These are phyloP conservation scores for Rosalia funebris DNA, from an alignment of 2,888 invertebrate genomes.

Conservation along the genomic window DNA sequence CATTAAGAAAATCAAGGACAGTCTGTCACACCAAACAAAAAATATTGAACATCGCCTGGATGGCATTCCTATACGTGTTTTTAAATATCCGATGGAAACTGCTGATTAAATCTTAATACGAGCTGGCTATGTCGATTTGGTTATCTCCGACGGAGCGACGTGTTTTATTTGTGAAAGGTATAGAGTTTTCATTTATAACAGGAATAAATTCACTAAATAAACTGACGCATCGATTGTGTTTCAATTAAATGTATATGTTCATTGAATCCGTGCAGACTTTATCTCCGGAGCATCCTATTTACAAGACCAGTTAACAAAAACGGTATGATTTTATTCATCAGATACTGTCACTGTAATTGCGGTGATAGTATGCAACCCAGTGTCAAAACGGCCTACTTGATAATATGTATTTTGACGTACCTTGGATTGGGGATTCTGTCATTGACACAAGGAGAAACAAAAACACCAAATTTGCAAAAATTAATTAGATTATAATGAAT, in stretches of 20 bases:
- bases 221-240: conserved; percentile 59
- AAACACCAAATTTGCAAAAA: too few species aligned
- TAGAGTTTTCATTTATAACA: conserved; percentile 52
- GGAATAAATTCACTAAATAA: conserved; percentile 56
- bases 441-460: too few species aligned
- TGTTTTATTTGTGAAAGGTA: conserved; percentile 26
- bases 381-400: too few species aligned
- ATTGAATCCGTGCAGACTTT: conserved; percentile 28
- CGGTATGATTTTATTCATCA: background rate
- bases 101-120: conserved; percentile 18
- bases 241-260: conserved; percentile 53
- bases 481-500: too few species aligned
- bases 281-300: conserved; percentile 1
- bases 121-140: conserved; percentile 13
- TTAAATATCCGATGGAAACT: conserved; percentile 13
- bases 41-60: conserved; percentile 10
- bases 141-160: conserved; percentile 12
- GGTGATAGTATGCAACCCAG: too few species aligned
- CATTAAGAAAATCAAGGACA: conserved; percentile 23
- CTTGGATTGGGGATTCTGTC: too few species aligned
- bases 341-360: too few species aligned
- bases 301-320: background rate
- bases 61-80: conserved; percentile 11
- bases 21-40: conserved; percentile 18
- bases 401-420: too few species aligned